Evolutionary conservation across 2,888 invertebrate species (phyloP).

Genomic region (Microctonus aethiopoides): DNA sequence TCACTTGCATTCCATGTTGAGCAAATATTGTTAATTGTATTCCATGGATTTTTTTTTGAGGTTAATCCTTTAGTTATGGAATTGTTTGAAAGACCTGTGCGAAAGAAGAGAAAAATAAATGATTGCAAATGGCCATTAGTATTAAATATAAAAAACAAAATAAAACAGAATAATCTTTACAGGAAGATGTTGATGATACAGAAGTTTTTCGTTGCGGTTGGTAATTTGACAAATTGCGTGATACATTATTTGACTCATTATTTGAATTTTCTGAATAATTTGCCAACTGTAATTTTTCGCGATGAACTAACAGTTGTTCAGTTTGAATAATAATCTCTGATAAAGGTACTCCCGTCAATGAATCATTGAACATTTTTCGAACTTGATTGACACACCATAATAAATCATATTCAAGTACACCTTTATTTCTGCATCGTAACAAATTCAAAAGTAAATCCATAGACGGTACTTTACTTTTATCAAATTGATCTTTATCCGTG

Average conservation of each 20-base stretch:
- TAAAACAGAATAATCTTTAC: constrained; percentile 15
- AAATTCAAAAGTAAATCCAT: constrained; percentile 41
- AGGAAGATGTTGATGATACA: constrained; percentile 32
- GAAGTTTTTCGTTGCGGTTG: background rate
- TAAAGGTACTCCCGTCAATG: constrained; percentile 44
- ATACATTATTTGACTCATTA: no score
- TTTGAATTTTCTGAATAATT: background rate
- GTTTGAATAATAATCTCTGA: constrained; percentile 45
- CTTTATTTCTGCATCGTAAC: constrained; percentile 41
- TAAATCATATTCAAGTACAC: constrained; percentile 50
- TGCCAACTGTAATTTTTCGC: constrained; percentile 32
- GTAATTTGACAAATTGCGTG: background rate
- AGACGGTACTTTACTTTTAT: background rate
- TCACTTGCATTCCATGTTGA: constrained; percentile 39
- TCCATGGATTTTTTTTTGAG: constrained; percentile 43
- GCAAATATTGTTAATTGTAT: constrained; percentile 29
- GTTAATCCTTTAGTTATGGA: constrained; percentile 19
- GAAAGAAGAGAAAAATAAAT: background rate
- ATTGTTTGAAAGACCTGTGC: constrained; percentile 21
- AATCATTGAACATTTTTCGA: constrained; percentile 46
- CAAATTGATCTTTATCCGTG: background rate
- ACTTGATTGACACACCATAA: constrained; percentile 46
- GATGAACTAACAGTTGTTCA: constrained; percentile 35
- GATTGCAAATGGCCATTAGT: background rate
- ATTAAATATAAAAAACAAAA: background rate